phyloP scores from a whole-genome alignment of 1,140 invertebrate species.

The Laodelphax striatellus region DNA sequence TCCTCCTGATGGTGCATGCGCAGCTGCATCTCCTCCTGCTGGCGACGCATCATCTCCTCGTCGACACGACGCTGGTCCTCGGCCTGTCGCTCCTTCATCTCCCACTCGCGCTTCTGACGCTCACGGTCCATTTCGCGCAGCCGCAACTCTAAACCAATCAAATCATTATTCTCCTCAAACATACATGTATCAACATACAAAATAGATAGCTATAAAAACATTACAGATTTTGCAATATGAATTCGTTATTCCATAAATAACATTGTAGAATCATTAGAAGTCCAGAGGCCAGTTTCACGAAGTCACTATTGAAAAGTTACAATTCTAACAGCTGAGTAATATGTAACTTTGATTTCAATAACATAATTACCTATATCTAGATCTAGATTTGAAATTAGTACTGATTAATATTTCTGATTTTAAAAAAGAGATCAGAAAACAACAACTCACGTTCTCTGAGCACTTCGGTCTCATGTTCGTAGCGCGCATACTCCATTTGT shows the following conservation, averaged over 20 bases:
- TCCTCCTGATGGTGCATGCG: slow-evolving; percentile 66
- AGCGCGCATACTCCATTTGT: slow-evolving; percentile 89
- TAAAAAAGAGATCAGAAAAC: background rate
- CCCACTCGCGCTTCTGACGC: slow-evolving; percentile 76
- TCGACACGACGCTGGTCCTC: slow-evolving; percentile 68
- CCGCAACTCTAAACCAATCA: slow-evolving; percentile 50
- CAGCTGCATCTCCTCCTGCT: slow-evolving; percentile 60
- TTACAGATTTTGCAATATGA: too few relatives aligned
- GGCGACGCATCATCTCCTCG: slow-evolving; percentile 53
- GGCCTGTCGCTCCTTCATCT: slow-evolving; percentile 70
- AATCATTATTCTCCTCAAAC: background rate
- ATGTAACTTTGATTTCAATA: too few relatives aligned
- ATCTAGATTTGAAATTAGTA: too few relatives aligned
- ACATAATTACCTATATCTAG: too few relatives aligned
- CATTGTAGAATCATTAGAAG: too few relatives aligned
- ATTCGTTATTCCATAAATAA: too few relatives aligned
- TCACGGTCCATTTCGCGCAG: slow-evolving; percentile 78
- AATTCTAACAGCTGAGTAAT: too few relatives aligned
- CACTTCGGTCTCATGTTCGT: slow-evolving; percentile 83
- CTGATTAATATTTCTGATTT: too few relatives aligned
- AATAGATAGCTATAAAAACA: too few relatives aligned
- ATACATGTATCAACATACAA: too few relatives aligned
- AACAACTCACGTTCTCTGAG: slow-evolving; percentile 61
- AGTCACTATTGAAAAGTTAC: too few relatives aligned
- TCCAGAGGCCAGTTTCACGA: too few relatives aligned